These are phyloP conservation scores for Heliconius cydno DNA, from an alignment of 2,888 invertebrate genomes.

Conservation along the genomic window DNA sequence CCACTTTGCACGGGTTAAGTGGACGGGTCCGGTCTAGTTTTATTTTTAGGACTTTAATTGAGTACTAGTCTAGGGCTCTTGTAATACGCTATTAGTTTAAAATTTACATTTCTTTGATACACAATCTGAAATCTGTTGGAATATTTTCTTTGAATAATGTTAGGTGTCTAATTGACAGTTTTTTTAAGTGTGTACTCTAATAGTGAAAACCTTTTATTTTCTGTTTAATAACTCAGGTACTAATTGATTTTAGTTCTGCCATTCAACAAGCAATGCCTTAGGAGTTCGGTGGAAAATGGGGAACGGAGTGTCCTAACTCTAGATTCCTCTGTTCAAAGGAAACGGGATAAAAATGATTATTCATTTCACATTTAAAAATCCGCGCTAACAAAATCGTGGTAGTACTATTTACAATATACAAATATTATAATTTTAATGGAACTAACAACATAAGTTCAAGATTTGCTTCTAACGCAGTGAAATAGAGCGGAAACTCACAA, in stretches of 20 bases:
- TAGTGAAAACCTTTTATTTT: background rate
- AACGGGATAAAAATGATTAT: too few relatives aligned
- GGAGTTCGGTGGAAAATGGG: too few relatives aligned
- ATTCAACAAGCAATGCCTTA: too few relatives aligned
- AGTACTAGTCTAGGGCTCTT: conserved; percentile 21
- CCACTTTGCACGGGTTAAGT: conserved; percentile 37
- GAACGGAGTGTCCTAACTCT: too few relatives aligned
- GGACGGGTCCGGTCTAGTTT: conserved; percentile 23
- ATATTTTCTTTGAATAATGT: background rate
- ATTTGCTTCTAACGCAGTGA: conserved; percentile 36
- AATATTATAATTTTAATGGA: background rate
- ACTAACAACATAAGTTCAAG: conserved; percentile 36
- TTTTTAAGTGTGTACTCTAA: background rate
- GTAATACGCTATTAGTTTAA: conserved; percentile 18
- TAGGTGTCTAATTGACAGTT: background rate
- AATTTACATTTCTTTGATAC: conserved; percentile 14
- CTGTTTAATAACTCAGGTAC: background rate
- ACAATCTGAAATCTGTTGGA: background rate
- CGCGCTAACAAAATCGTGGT: too few relatives aligned
- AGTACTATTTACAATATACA: too few relatives aligned
- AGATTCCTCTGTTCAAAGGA: too few relatives aligned
- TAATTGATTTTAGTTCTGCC: too few relatives aligned
- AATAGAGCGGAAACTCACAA: conserved; percentile 45
- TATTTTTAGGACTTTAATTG: conserved; percentile 35
- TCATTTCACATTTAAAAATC: too few relatives aligned